Percentiles rank a stretch among this genome's conserved stretches.
Conservation (phyloP, 1,140 invertebrate species). For the Arctopsyche grandis region DNA sequence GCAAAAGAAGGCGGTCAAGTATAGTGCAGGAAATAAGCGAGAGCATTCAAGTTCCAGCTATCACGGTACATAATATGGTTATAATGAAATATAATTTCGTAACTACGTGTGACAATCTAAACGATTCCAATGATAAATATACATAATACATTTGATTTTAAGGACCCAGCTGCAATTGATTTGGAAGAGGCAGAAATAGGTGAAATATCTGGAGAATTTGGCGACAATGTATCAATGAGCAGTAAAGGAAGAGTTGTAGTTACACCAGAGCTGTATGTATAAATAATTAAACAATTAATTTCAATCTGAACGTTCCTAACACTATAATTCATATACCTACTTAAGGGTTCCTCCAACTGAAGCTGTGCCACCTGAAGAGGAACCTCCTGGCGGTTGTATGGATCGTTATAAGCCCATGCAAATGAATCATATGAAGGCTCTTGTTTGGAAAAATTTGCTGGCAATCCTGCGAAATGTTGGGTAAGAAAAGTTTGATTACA, state of each 20-base stretch:
- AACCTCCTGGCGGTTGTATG: conserved; percentile 62
- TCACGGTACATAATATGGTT: conserved; percentile 64
- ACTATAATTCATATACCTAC: conserved; percentile 28
- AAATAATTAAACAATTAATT: conserved; percentile 12
- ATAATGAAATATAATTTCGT: too few species aligned
- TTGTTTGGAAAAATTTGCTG: conserved; percentile 92
- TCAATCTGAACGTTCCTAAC: neutral
- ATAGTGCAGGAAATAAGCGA: conserved; percentile 79
- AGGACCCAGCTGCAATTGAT: conserved; percentile 70
- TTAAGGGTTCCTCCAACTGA: conserved; percentile 60
- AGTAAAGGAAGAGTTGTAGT: conserved; percentile 72
- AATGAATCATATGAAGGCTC: conserved; percentile 79
- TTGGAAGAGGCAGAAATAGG: conserved; percentile 73
- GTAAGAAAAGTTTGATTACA: conserved; percentile 64
- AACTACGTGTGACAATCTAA: conserved; percentile 11
- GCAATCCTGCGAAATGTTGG: conserved; percentile 91
- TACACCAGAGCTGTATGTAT: conserved; percentile 59
- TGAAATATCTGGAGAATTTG: conserved; percentile 87
- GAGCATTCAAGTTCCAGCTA: conserved; percentile 69
- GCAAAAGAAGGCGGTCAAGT: conserved; percentile 79
- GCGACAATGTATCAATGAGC: conserved; percentile 82
- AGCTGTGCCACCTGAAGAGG: conserved; percentile 71
- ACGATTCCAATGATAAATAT: conserved; percentile 1
- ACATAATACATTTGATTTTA: conserved; percentile 31
- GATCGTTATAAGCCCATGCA: conserved; percentile 75